These are phyloP conservation scores for Epirrita christyi DNA, from an alignment of 2,888 invertebrate species.

Conservation along the genomic window DNA sequence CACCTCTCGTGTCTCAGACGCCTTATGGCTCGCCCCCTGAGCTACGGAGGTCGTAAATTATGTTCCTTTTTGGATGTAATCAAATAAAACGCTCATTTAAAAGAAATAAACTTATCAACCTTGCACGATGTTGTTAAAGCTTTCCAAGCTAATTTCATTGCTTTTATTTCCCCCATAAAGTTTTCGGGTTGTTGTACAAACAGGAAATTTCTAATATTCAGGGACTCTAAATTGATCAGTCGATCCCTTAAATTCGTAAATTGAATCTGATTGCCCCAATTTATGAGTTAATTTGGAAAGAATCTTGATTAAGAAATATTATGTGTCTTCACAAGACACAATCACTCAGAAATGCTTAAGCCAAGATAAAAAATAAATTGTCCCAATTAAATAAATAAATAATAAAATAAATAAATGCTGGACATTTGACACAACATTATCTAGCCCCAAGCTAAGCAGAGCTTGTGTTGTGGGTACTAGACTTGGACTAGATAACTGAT, in stretches of 20 bases:
- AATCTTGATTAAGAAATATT: slow-evolving; percentile 4
- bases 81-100: not conserved
- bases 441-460: too few relatives aligned
- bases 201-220: slow-evolving; percentile 7
- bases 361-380: too few relatives aligned
- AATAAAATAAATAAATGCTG: too few relatives aligned
- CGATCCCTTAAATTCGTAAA: slow-evolving; percentile 13
- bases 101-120: slow-evolving; percentile 10
- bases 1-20: too few relatives aligned
- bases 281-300: slow-evolving; percentile 14
- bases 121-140: not conserved
- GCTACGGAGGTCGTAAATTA: too few relatives aligned
- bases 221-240: slow-evolving; percentile 9
- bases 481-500: too few relatives aligned
- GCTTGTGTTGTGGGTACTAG: too few relatives aligned
- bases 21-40: too few relatives aligned
- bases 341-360: too few relatives aligned
- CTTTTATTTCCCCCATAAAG: slow-evolving; percentile 10
- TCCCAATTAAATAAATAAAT: too few relatives aligned
- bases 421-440: too few relatives aligned
- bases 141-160: slow-evolving; percentile 5
- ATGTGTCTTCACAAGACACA: too few relatives aligned
- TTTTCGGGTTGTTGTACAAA: slow-evolving; percentile 13
- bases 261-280: slow-evolving; percentile 19
- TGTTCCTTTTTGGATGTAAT: not conserved